Conservation (phyloP, 64 coral and sea anemone species). For the Porites australiensis region DNA sequence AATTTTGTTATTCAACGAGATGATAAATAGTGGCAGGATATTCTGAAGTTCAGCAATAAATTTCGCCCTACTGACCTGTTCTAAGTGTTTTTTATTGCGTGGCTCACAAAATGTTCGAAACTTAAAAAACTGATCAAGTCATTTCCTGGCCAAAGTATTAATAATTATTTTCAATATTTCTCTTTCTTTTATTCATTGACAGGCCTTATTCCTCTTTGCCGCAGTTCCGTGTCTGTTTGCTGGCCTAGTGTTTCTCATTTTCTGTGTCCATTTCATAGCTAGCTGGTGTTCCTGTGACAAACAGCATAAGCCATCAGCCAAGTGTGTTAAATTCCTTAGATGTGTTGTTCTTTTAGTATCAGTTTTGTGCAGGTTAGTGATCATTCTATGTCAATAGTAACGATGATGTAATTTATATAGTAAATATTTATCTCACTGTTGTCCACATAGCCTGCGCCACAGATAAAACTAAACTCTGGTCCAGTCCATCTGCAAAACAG, state of each 20-base stretch:
- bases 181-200: neutral
- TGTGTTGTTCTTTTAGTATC: constrained; percentile 15
- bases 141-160: neutral
- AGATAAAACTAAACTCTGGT: no score
- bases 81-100: no score
- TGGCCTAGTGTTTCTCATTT: constrained; percentile 16
- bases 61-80: no score
- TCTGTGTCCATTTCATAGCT: constrained; percentile 36
- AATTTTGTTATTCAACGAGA: no score
- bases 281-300: constrained; percentile 43
- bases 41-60: no score
- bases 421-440: no score
- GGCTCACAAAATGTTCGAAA: no score
- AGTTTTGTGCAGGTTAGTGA: constrained; percentile 23
- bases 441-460: no score
- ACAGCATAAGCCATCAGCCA: neutral
- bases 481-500: no score
- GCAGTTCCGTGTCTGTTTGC: constrained; percentile 22
- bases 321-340: constrained; percentile 6
- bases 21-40: no score
- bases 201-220: constrained; percentile 12
- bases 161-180: neutral
- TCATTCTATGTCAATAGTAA: neutral
- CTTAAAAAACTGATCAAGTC: no score
- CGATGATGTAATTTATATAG: no score